Percentiles rank a stretch among this genome's conserved stretches.
Conservation (phyloP, 2,888 invertebrate genomes). For the Podabrus alpinus region DNA sequence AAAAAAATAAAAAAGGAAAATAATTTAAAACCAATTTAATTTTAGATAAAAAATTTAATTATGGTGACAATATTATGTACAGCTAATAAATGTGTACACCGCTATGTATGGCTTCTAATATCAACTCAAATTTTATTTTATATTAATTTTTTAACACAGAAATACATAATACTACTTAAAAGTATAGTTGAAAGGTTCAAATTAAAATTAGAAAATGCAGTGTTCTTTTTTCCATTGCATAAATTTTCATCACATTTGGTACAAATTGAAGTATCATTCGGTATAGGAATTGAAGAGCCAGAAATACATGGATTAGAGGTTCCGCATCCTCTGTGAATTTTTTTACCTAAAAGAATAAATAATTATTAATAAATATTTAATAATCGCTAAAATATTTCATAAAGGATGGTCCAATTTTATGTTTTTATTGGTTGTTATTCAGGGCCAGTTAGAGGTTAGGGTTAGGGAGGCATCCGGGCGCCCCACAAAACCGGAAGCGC, state of each 20-base stretch:
- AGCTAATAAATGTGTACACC: too few species aligned
- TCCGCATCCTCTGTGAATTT: background rate
- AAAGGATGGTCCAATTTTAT: too few species aligned
- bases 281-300: background rate
- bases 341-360: background rate
- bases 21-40: too few species aligned
- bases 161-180: background rate
- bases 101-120: background rate
- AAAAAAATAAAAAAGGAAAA: too few species aligned
- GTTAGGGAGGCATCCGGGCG: too few species aligned
- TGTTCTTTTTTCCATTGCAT: background rate
- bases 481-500: too few species aligned
- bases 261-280: background rate
- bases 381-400: too few species aligned
- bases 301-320: background rate
- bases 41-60: background rate
- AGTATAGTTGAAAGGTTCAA: background rate
- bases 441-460: too few species aligned
- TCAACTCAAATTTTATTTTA: background rate
- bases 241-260: background rate
- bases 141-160: background rate
- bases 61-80: background rate
- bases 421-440: too few species aligned
- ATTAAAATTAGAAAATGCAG: background rate
- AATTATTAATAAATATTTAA: too few species aligned